Evolutionary conservation across 2,888 invertebrate genomes (phyloP).

Genomic region (Epirrhoe tristata): DNA sequence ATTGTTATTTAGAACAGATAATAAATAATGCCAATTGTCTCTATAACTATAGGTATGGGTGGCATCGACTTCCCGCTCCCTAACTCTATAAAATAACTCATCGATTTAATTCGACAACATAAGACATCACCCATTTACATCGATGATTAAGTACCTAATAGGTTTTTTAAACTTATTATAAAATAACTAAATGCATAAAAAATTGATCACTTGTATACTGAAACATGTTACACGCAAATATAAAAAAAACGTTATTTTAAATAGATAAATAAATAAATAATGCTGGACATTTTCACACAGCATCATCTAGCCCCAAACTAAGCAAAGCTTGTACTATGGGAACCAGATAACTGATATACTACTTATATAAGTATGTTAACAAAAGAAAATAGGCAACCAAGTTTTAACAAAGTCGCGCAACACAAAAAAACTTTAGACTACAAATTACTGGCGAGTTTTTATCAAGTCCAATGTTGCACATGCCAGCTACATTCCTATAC

Average conservation of each 20-base stretch:
- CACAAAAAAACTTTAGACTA: slow-evolving; percentile 33
- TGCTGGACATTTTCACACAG: too few relatives aligned
- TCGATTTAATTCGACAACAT: background rate
- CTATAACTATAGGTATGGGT: background rate
- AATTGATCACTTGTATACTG: background rate
- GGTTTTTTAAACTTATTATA: background rate
- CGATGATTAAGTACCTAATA: background rate
- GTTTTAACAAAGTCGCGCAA: slow-evolving; percentile 10
- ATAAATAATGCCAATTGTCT: slow-evolving; percentile 20
- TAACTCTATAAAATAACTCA: background rate
- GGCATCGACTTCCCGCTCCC: slow-evolving; percentile 1
- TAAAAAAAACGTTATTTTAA: slow-evolving; percentile 7
- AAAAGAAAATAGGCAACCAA: slow-evolving; percentile 4
- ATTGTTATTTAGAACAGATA: slow-evolving; percentile 22
- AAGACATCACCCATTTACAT: background rate
- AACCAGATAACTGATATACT: too few relatives aligned
- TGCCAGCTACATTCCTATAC: slow-evolving; percentile 14
- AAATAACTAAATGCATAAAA: background rate
- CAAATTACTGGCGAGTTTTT: slow-evolving; percentile 30
- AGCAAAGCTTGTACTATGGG: too few relatives aligned
- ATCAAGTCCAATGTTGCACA: slow-evolving; percentile 21
- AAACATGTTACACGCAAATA: background rate
- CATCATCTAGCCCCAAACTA: too few relatives aligned
- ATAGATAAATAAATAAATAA: too few relatives aligned
- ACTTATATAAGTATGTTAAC: background rate